Evolutionary conservation across 2,797 vertebrate species (phyloP).

Genomic region (Chelidonichthys spinosus): DNA sequence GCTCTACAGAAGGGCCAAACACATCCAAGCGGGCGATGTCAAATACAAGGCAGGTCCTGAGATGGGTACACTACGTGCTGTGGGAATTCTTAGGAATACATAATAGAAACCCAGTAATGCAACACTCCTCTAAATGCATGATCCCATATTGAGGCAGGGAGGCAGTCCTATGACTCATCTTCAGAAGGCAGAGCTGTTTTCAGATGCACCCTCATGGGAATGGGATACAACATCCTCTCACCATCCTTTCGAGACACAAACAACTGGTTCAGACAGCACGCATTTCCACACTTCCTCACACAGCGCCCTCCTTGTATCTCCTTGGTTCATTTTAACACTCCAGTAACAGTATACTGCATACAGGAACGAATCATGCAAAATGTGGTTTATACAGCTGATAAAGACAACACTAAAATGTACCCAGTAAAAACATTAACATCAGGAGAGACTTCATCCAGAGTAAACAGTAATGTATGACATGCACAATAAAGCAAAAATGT

Average conservation of each 20-base stretch:
- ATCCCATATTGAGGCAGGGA: conserved; percentile 56
- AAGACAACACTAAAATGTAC: background rate
- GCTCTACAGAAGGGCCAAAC: conserved; percentile 27
- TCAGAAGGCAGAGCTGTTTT: conserved; percentile 44
- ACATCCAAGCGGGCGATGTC: conserved; percentile 44
- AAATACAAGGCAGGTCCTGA: conserved; percentile 36
- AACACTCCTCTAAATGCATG: conserved; percentile 57
- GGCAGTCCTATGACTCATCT: conserved; percentile 65
- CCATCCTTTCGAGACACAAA: conserved; percentile 28
- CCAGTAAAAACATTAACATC: background rate
- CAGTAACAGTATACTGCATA: background rate
- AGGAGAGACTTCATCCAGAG: too few relatives aligned
- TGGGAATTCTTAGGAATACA: conserved; percentile 56
- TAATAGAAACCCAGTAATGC: conserved; percentile 60
- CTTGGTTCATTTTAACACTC: conserved; percentile 8
- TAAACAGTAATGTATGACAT: too few relatives aligned
- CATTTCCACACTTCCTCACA: conserved; percentile 47
- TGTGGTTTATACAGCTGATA: background rate
- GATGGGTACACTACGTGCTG: conserved; percentile 38
- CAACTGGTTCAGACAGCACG: conserved; percentile 1
- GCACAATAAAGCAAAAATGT: background rate
- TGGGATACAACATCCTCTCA: conserved; percentile 18
- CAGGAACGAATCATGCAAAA: background rate
- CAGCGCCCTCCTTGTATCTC: conserved; percentile 13
- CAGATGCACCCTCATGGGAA: conserved; percentile 11